These are phyloP conservation scores for Helleia helle DNA, from an alignment of 2,888 invertebrate genomes.

Conservation along the genomic window DNA sequence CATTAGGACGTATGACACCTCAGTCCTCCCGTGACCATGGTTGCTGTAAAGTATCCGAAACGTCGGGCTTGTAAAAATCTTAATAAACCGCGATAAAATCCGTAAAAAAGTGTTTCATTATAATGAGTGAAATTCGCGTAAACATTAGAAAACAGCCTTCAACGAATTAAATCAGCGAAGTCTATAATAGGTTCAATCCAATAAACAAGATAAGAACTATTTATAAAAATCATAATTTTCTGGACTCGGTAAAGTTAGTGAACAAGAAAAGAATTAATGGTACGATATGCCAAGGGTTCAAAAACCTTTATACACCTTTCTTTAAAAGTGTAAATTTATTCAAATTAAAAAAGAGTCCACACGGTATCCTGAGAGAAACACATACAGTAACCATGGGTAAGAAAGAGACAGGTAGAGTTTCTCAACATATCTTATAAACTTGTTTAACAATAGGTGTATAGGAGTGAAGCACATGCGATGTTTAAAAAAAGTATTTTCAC, in stretches of 20 bases:
- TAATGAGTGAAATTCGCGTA: too few species aligned
- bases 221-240: too few species aligned
- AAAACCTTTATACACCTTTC: conserved; percentile 47
- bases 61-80: too few species aligned
- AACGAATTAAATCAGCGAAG: too few species aligned
- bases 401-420: conserved; percentile 17
- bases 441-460: conserved; percentile 47
- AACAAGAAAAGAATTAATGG: neutral
- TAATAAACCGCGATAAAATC: too few species aligned
- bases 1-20: too few species aligned
- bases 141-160: too few species aligned
- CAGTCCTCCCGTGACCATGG: too few species aligned
- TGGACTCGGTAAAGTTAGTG: neutral
- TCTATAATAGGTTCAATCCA: too few species aligned
- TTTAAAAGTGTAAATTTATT: conserved; percentile 70
- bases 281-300: conserved; percentile 35
- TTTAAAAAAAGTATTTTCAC: conserved; percentile 19
- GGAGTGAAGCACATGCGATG: conserved; percentile 32
- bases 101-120: too few species aligned
- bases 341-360: conserved; percentile 58
- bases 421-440: conserved; percentile 25
- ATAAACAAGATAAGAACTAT: too few species aligned
- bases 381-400: neutral
- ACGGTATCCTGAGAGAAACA: conserved; percentile 19
- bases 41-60: too few species aligned